Evolutionary conservation across 2,888 invertebrate genomes (phyloP), one percentile per base, ranked within the genome.

Genomic region (Drosophila eohydei): DNA sequence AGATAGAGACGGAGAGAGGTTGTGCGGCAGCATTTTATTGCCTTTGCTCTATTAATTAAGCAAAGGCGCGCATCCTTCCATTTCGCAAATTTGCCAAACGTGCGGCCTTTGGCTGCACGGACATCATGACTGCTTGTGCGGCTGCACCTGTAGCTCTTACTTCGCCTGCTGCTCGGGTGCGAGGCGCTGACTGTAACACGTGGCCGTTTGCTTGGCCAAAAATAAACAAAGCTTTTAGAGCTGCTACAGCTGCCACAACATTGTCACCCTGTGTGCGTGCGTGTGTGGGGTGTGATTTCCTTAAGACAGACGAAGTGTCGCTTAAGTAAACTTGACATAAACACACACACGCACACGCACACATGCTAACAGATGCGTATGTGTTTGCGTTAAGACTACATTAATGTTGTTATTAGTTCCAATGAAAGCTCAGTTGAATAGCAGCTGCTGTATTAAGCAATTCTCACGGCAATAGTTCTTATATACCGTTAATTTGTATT

Each of bases 41-140:
- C 21, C 28, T 51, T 48, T 62, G 56, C 36, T 46, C 34, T 75
- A 81, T 66, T 79, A 87, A 87, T 82, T 82, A 87, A 64, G 44
- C 65, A 55, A 51, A 7, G 48, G 59, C 63, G 59, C 57, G 61
- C 64, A 67, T 71, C 85, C 85, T 85, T 73, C 78, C 48, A 75
- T 59, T 67, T 54, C 16, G 65, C 54, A 66, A 76, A 71, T 73
- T 85, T 57, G 50, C 56, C 64, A 76, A 70, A 70, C 80, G 76
- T 79, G 80, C 67, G 82, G 70, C 87, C 84, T 71, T 60, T 54
- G n/a, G 6, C 50, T 36, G 34, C 43, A n/a, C 68, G 26, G 32
- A 60, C 55, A 57, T 54, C 46, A 32, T 32, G 48, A 30, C 56
- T 51, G 21, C 43, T 21, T 51, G 56, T 59, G n/a, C 43, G 34